Base-by-base conservation (phyloP, 2,797 vertebrate species). In the Numenius phaeopus region DNA sequence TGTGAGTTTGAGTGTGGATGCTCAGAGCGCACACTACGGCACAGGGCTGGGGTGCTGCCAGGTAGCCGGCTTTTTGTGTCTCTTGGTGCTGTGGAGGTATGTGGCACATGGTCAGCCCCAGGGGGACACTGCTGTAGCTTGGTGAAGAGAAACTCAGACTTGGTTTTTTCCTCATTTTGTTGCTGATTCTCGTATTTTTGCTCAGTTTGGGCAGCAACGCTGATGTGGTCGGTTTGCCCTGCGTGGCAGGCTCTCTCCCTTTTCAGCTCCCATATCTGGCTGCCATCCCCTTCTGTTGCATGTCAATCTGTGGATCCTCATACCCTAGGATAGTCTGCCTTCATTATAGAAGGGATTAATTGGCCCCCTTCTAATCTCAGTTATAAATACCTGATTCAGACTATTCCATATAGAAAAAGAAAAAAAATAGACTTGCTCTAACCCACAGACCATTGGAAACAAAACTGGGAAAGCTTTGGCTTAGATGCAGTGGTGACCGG, bases 231-330 rank as follows among this genome's bases (percentile, higher is more conserved):
- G 1, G 52, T 37, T 78, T 14, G 8, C 37, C 7, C 46, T 23
- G 7, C 1, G 0, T 1, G 3, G 26, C 57, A 27, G 55, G 54
- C 5, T 32, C 42, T 40, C 15, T 65, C 44, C 10, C 17, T 26
- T 55, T 58, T 47, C 21, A 40, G 14, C 13, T 64, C 57, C 49
- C 7, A 0, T 3, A 4, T 7, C 66, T 30, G 12, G 6, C 39
- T 44, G 44, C 27, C 0, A 0, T 24, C 5, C 10, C 11, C 2
- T 22, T 77, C 47, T 40, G 15, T 30, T 39, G 8, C 20, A 0
- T 37, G 37, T 91, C 29, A 39, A 9, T n/a, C 49, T 49, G 30
- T 22, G 23, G 15, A 34, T 76, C 62, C 17, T 69, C 10, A 2
- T 20, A 27, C 23, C 24, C 37, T 67, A 66, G 13, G 21, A 29